Conservation (phyloP, 2,888 invertebrate genomes). For the Cheilosia variabilis region DNA sequence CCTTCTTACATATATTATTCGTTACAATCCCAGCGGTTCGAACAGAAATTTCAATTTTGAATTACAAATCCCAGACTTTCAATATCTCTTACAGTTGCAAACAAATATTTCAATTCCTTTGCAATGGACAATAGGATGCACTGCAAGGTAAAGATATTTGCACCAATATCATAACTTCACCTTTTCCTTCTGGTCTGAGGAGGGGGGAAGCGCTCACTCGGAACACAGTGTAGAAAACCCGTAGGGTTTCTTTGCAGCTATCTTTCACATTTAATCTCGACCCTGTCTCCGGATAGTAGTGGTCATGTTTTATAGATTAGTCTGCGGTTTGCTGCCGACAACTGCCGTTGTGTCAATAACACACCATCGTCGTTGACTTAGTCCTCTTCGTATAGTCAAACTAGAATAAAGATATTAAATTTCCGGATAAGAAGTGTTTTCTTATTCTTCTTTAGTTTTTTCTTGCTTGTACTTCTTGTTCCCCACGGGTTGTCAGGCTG, state of each 20-base stretch:
- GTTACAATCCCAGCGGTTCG: too few relatives aligned
- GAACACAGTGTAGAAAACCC: conserved; percentile 17
- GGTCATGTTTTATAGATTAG: conserved; percentile 53
- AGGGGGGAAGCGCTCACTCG: conserved; percentile 4
- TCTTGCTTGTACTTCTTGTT: conserved; percentile 10
- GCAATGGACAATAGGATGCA: conserved; percentile 19
- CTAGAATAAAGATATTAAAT: conserved; percentile 69
- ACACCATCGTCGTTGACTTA: conserved; percentile 33
- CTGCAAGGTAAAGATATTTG: conserved; percentile 23
- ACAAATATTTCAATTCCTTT: conserved; percentile 31
- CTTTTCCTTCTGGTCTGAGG: not conserved
- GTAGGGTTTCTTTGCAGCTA: conserved; percentile 60
- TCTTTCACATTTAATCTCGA: conserved; percentile 61
- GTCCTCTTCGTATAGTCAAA: not conserved
- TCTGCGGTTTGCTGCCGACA: conserved; percentile 67
- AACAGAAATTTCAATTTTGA: not conserved
- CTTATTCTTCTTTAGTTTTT: conserved; percentile 35
- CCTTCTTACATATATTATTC: too few relatives aligned
- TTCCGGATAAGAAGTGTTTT: conserved; percentile 55
- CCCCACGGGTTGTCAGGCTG: conserved; percentile 7
- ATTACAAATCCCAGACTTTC: not conserved
- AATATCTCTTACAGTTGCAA: conserved; percentile 1
- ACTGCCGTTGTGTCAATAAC: conserved; percentile 44
- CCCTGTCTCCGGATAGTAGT: conserved; percentile 45
- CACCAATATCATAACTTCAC: conserved; percentile 50